phyloP scores from a whole-genome alignment of 2,888 invertebrate species.

The Lithosia quadra region DNA sequence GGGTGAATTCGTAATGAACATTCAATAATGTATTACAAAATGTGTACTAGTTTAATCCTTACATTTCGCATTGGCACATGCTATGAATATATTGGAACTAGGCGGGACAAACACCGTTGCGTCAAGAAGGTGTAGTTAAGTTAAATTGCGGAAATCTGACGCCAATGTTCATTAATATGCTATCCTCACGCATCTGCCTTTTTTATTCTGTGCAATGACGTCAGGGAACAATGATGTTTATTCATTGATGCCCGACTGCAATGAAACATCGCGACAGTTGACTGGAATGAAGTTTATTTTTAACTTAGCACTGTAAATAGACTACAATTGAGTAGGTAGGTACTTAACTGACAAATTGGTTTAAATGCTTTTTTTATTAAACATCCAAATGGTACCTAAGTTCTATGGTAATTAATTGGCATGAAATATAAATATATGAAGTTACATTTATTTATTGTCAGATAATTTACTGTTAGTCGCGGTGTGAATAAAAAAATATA shows the following conservation, averaged over 20 bases:
- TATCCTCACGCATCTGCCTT: background rate
- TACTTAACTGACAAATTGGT: too few species aligned
- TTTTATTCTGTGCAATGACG: conserved; percentile 1
- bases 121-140: conserved; percentile 9
- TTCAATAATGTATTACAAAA: conserved; percentile 21
- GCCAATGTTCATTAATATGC: conserved; percentile 18
- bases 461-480: too few species aligned
- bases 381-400: too few species aligned
- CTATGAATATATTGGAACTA: conserved; percentile 19
- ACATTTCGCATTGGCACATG: conserved; percentile 24
- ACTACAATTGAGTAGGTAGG: too few species aligned
- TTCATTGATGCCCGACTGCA: background rate
- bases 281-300: background rate
- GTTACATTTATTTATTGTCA: too few species aligned
- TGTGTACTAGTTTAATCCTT: conserved; percentile 24
- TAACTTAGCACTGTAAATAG: too few species aligned
- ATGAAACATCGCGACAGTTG: background rate
- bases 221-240: background rate
- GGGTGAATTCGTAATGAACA: conserved; percentile 15
- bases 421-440: too few species aligned
- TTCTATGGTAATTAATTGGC: too few species aligned
- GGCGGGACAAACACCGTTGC: conserved; percentile 15
- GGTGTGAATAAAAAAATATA: too few species aligned
- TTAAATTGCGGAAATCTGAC: conserved; percentile 24
- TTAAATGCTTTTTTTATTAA: too few species aligned